Base-by-base conservation (phyloP, 1,140 invertebrate genomes). In the Drosophila erecta region DNA sequence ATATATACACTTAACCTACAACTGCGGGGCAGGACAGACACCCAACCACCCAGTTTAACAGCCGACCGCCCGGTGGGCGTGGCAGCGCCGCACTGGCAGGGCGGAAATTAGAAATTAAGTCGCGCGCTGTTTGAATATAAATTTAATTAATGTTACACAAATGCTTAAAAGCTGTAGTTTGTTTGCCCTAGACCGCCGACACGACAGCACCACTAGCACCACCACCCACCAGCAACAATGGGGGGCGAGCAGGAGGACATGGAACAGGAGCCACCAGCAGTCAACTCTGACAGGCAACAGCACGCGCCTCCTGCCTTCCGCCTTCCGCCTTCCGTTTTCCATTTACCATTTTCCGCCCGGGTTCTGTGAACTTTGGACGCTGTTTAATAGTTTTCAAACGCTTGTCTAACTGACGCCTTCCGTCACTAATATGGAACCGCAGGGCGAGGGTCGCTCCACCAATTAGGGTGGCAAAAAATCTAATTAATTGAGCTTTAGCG, bases 41-140 rank as follows among this genome's bases (percentile, higher is more conserved):
- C 6, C 15, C 20, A 15, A 33, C 22, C 55, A 70, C 35, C 47
- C 46, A 27, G n/a, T 2, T 17, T 17, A 44, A 44, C 17, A 59
- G 55, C n/a, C 40, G 15, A 4, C 20, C 44, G 30, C 61, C 46
- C 43, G 38, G 37, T 41, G 43, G 59, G 35, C 46, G 70, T 51
- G 60, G 59, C 71, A 35, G 20, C 35, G 11, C 71, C 7, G 59
- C 51, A 66, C 62, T 65, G 79, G 54, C 74, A 80, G 65, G 73
- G 84, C 84, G 84, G 84, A 89, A 89, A 89, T 89, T 89, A 89
- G 84, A 89, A 89, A 89, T 89, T 89, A 89, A 89, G 84, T 89
- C 84, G 84, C 84, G 86, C 84, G 84, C 84, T 78, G 84, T 89
- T 89, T 89, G 84, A 89, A 89, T 89, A 89, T 89, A 89, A 89